Conservation (phyloP, 2,888 invertebrate genomes). For the Creontiades dilutus region DNA sequence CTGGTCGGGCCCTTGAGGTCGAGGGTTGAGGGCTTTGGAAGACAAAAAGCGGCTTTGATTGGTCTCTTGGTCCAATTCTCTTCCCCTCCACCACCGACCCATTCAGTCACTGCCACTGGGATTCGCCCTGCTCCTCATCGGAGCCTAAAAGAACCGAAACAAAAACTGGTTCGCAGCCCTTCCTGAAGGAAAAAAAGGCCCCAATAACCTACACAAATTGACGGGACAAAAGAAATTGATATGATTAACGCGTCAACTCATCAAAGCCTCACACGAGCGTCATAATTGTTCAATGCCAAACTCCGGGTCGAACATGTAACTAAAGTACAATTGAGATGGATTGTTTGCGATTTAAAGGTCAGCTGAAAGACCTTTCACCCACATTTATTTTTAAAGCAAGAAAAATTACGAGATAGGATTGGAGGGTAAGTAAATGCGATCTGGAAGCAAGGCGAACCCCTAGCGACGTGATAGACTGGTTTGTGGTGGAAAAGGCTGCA, state of each 20-base stretch:
- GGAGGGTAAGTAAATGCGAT: too few relatives aligned
- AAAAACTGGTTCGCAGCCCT: constrained; percentile 3
- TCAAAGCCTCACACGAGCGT: background rate
- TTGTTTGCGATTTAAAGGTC: too few relatives aligned
- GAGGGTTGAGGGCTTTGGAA: background rate
- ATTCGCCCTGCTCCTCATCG: background rate
- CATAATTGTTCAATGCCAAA: background rate
- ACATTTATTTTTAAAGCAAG: too few relatives aligned
- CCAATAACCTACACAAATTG: background rate
- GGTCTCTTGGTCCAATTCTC: background rate
- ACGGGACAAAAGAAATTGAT: background rate
- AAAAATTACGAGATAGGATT: too few relatives aligned
- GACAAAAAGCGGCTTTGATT: constrained; percentile 25
- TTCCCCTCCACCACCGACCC: background rate
- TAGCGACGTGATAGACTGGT: constrained; percentile 8
- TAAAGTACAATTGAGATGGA: too few relatives aligned
- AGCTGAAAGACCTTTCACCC: too few relatives aligned
- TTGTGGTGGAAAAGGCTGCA: background rate
- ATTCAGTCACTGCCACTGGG: constrained; percentile 13
- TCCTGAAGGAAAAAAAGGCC: background rate
- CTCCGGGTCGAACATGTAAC: too few relatives aligned
- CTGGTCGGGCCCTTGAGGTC: constrained; percentile 1
- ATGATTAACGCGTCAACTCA: background rate
- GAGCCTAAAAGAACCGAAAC: background rate
- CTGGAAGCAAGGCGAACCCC: background rate